Evolutionary conservation across 2,113 vertebrate species (phyloP), one percentile per base, ranked within the genome.

Genomic region (Equus quagga): DNA sequence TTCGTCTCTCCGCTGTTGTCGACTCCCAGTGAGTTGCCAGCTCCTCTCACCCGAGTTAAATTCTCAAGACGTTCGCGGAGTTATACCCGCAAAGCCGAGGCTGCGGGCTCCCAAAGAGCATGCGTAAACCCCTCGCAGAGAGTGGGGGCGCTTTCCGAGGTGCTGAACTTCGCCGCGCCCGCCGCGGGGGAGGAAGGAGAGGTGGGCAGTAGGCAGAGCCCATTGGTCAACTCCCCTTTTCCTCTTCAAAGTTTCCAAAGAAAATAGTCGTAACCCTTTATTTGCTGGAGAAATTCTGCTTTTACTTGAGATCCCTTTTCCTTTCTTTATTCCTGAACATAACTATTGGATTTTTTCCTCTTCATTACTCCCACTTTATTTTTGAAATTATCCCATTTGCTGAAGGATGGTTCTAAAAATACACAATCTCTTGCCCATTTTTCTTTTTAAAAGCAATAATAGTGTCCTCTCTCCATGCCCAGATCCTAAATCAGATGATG

Each of bases 141-240:
- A 8, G 46, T 31, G 67, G 49, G 72, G 98, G 96, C 98, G 98
- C 99, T 99, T 98, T 99, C 99, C 98, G 91, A 89, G 99, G 99
- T 99, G 94, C 99, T 99, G 99, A 98, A 97, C 70, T 75, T 73
- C 18, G 11, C 75, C 41, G 21, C 69, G 5, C 67, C 33, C 18
- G 17, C 33, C 2, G 8, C 6, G 0, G 3, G 0, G 24, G 51
- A 28, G 76, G 28, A 17, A 18, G 2, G 31, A 13, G 24, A 24
- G 36, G 60, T 0, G 26, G 8, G 26, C 44, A 0, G 49, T 15
- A 0, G 14, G 86, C 36, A n/a, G 19, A 83, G 51, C 15, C 67
- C 93, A 11, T 44, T 1, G 0, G 28, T 72, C 24, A 36, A 19
- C 28, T 5, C 36, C 44, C 10, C 7, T 11, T 41, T 49, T 12